Conservation (phyloP, 2,888 invertebrate genomes). For the Drosophila multiciliata region DNA sequence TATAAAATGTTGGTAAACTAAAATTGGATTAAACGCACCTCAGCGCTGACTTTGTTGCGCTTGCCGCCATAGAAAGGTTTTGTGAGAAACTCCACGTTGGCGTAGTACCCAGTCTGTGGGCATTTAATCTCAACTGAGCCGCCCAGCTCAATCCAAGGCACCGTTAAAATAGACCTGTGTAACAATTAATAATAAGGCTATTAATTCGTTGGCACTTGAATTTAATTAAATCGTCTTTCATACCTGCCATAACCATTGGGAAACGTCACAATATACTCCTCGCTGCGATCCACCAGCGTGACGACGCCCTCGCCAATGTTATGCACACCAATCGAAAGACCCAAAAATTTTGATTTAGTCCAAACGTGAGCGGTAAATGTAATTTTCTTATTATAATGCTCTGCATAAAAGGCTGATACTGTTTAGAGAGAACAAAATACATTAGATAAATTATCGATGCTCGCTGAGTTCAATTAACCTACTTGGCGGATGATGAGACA, state of each 20-base stretch:
- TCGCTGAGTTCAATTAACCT: slow-evolving; percentile 68
- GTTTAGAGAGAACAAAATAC: slow-evolving; percentile 61
- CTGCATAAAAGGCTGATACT: slow-evolving; percentile 99
- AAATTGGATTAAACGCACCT: slow-evolving; percentile 86
- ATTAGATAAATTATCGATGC: not conserved
- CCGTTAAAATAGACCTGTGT: slow-evolving; percentile 95
- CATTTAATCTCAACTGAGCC: slow-evolving; percentile 96
- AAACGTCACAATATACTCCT: slow-evolving; percentile 98
- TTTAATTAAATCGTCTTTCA: not conserved
- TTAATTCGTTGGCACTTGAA: not conserved
- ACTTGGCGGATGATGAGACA: slow-evolving; percentile 99
- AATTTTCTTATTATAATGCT: slow-evolving; percentile 95
- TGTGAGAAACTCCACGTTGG: slow-evolving; percentile 97
- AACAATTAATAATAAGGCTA: not conserved
- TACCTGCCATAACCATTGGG: slow-evolving; percentile 99
- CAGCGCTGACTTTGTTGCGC: slow-evolving; percentile 94
- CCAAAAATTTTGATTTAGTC: slow-evolving; percentile 99
- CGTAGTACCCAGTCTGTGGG: slow-evolving; percentile 96
- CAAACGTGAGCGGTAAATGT: slow-evolving; percentile 98
- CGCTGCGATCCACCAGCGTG: slow-evolving; percentile 94
- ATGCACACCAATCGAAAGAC: slow-evolving; percentile 98
- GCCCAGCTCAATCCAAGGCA: slow-evolving; percentile 99
- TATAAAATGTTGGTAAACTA: not conserved
- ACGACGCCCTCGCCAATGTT: slow-evolving; percentile 98
- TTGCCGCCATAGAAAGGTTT: slow-evolving; percentile 99